phyloP scores from a whole-genome alignment of 1,140 invertebrate genomes.

The Bathynomus jamesi region DNA sequence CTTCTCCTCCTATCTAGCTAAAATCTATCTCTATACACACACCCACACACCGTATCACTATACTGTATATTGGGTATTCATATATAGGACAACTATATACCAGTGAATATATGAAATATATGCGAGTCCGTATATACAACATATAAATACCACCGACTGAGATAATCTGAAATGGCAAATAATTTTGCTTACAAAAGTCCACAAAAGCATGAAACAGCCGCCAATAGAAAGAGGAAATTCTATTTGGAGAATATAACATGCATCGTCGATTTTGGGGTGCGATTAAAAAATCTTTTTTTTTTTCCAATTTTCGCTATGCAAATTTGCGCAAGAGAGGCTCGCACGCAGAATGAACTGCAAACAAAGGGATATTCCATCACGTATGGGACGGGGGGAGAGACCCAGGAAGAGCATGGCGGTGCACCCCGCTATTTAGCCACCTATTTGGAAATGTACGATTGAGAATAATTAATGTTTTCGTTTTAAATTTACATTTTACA shows the following conservation, averaged over 20 bases:
- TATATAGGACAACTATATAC: neutral
- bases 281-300: neutral
- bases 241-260: neutral
- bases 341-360: neutral
- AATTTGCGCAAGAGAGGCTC: neutral
- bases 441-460: neutral
- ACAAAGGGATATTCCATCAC: neutral
- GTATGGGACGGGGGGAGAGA: neutral
- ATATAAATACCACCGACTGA: no score
- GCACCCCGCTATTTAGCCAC: no score
- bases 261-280: neutral
- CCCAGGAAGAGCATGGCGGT: neutral
- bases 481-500: neutral
- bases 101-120: neutral
- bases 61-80: neutral
- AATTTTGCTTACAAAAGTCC: neutral
- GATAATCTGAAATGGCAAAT: neutral
- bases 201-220: neutral
- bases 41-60: neutral
- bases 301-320: slow-evolving; percentile 1
- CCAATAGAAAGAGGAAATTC: neutral
- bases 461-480: neutral
- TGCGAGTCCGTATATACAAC: neutral
- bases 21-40: neutral
- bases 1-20: neutral